Evolutionary conservation across 1,140 invertebrate genomes (phyloP).

Genomic region (Augochlora pura): DNA sequence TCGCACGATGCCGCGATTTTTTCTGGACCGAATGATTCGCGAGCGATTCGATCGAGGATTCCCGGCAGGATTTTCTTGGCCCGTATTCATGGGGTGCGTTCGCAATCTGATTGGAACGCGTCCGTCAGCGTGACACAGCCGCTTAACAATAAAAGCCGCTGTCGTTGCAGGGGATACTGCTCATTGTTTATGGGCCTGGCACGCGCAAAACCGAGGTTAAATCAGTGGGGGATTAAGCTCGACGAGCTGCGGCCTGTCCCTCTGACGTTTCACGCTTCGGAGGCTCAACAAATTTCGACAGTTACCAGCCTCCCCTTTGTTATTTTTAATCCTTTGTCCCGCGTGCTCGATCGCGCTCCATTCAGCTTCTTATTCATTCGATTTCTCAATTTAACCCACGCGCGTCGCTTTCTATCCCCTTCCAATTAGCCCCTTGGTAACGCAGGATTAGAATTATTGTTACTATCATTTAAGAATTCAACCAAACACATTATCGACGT

Average conservation of each 20-base stretch:
- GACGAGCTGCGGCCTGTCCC: conserved; percentile 47
- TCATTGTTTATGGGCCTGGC: conserved; percentile 30
- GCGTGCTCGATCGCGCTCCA: background rate
- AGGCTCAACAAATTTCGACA: conserved; percentile 15
- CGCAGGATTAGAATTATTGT: too few species aligned
- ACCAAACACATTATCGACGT: too few species aligned
- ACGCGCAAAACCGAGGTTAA: conserved; percentile 43
- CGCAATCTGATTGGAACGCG: background rate
- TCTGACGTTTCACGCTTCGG: conserved; percentile 47
- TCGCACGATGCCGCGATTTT: background rate
- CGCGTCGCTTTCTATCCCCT: background rate
- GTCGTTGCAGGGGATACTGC: conserved; percentile 13
- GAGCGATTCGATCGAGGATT: background rate
- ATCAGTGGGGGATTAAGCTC: conserved; percentile 56
- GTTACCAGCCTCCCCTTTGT: background rate
- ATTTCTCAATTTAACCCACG: background rate
- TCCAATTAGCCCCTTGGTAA: too few species aligned
- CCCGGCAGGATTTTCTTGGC: too few species aligned
- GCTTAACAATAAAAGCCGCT: conserved; percentile 22
- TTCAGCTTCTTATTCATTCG: background rate
- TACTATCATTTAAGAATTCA: too few species aligned
- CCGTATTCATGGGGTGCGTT: background rate
- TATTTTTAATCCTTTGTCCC: conserved; percentile 3
- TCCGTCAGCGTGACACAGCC: conserved; percentile 8
- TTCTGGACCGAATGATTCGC: background rate